Conservation (phyloP, 2,797 vertebrate species). For the Amblyopsis hoosieri region DNA sequence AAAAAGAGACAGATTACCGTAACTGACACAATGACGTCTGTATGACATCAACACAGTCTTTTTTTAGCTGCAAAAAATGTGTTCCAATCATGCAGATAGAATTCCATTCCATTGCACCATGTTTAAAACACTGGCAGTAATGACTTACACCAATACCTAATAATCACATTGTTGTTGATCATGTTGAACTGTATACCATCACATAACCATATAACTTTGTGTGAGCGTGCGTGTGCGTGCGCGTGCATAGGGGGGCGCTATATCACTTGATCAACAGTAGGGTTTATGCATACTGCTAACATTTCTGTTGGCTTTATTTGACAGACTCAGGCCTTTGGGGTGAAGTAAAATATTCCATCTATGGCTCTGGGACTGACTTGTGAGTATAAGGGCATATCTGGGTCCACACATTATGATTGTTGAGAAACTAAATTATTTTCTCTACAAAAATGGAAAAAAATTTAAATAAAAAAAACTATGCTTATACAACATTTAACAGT, state of each 20-base stretch:
- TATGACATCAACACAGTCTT: slow-evolving; percentile 57
- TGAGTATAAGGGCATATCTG: slow-evolving; percentile 76
- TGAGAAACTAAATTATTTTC: neutral
- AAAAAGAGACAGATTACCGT: slow-evolving; percentile 63
- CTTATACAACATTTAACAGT: too few species aligned
- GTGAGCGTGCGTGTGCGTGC: too few species aligned
- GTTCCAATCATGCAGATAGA: slow-evolving; percentile 18
- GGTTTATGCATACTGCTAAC: neutral
- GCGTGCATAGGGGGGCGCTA: too few species aligned
- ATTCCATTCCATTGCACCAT: neutral
- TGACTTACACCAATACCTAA: neutral
- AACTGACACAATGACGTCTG: slow-evolving; percentile 45
- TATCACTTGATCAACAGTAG: too few species aligned
- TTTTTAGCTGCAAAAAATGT: slow-evolving; percentile 55
- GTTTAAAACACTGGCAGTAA: neutral
- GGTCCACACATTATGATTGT: slow-evolving; percentile 7
- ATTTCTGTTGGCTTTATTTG: slow-evolving; percentile 20
- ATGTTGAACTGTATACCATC: too few species aligned
- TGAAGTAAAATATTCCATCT: slow-evolving; percentile 92
- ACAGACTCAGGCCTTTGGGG: slow-evolving; percentile 95
- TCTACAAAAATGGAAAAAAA: too few species aligned
- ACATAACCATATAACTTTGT: too few species aligned
- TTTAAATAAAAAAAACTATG: too few species aligned
- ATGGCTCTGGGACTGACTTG: slow-evolving; percentile 90
- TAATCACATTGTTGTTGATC: too few species aligned